Conservation (phyloP, 2,797 vertebrate species). For the Choloepus didactylus region DNA sequence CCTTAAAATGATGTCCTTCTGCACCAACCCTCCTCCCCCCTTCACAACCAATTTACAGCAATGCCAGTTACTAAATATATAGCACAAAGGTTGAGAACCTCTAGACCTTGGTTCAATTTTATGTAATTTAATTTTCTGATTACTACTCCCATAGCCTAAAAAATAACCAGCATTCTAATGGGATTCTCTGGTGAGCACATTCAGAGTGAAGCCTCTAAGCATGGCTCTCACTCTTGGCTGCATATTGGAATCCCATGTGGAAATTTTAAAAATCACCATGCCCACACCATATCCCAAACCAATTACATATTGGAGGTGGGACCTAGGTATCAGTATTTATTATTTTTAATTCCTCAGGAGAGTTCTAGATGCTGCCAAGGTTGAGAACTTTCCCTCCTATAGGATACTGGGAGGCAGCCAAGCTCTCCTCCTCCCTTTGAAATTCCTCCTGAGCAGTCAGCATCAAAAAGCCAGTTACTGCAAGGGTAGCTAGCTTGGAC, state of each 20-base stretch:
- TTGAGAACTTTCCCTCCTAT: background rate
- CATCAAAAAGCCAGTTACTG: background rate
- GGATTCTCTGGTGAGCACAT: constrained; percentile 33
- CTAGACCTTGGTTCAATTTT: constrained; percentile 61
- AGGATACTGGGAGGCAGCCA: background rate
- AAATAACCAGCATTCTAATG: background rate
- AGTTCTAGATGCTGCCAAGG: background rate
- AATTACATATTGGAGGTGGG: background rate
- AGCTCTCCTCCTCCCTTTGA: constrained; percentile 1
- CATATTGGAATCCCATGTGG: background rate
- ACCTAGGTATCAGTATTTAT: background rate
- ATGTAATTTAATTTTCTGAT: constrained; percentile 17
- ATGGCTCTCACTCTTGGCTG: background rate
- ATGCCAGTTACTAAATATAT: constrained; percentile 38
- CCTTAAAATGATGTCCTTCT: constrained; percentile 10
- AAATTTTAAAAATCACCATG: background rate
- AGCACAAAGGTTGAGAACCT: constrained; percentile 32
- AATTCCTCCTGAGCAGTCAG: constrained; percentile 1
- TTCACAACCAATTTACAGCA: constrained; percentile 13
- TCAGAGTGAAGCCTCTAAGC: background rate
- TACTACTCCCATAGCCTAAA: background rate
- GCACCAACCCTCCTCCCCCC: background rate
- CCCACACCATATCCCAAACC: background rate
- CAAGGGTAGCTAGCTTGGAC: background rate
- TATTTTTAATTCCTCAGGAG: constrained; percentile 32